phyloP scores from a whole-genome alignment of 2,113 vertebrate species.

The Phylloscopus trochiloides region DNA sequence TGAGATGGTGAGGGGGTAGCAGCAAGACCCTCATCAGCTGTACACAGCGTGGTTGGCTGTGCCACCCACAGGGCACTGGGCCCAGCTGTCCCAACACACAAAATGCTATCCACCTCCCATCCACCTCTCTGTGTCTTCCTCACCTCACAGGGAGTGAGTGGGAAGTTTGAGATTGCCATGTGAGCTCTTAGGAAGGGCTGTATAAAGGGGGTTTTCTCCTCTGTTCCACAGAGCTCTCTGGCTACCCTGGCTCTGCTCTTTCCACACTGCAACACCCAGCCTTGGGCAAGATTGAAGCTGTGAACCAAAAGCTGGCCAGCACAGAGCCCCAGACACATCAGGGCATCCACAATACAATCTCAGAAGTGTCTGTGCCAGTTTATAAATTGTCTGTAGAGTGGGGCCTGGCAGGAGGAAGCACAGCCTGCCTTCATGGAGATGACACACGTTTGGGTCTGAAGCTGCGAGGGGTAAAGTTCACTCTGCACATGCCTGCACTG shows the following conservation, averaged over 20 bases:
- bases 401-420: background rate
- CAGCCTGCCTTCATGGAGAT: background rate
- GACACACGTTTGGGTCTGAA: background rate
- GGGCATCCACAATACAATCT: background rate
- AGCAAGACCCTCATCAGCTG: background rate
- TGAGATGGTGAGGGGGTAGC: background rate
- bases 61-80: background rate
- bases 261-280: background rate
- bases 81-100: background rate
- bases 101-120: background rate
- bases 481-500: background rate
- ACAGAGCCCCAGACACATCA: background rate
- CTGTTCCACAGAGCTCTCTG: background rate
- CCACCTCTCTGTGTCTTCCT: background rate
- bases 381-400: background rate
- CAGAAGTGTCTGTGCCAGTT: background rate
- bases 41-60: fast-evolving
- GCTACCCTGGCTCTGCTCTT: background rate
- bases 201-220: background rate
- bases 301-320: background rate
- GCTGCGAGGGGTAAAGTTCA: background rate
- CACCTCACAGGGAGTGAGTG: background rate
- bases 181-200: background rate
- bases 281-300: background rate
- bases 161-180: background rate